Conservation (phyloP, 2,888 invertebrate species). For the Caenorhabditis sp. region DNA sequence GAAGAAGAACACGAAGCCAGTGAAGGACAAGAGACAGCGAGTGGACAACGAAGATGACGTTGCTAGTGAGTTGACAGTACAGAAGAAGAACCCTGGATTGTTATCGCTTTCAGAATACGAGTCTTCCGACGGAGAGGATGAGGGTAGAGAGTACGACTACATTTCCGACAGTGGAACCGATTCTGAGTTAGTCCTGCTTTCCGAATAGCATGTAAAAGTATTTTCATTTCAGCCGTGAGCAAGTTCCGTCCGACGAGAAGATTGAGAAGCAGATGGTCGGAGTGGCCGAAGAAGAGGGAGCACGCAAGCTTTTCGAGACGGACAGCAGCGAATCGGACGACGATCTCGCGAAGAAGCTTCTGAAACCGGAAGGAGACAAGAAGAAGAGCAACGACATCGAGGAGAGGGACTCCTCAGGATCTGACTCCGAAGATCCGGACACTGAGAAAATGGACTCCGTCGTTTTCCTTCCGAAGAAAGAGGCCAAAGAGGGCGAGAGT, state of each 20-base stretch:
- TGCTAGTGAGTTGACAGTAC: slow-evolving; percentile 66
- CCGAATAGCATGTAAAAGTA: neutral
- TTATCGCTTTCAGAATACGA: slow-evolving; percentile 71
- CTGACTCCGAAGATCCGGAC: slow-evolving; percentile 81
- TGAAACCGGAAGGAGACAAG: slow-evolving; percentile 56
- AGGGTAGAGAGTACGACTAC: slow-evolving; percentile 78
- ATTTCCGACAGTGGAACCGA: slow-evolving; percentile 78
- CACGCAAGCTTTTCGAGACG: slow-evolving; percentile 80
- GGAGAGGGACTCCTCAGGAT: slow-evolving; percentile 73
- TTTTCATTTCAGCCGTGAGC: slow-evolving; percentile 71
- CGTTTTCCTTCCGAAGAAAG: slow-evolving; percentile 73
- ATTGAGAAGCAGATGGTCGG: slow-evolving; percentile 88
- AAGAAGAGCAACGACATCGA: slow-evolving; percentile 64
- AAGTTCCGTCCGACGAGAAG: slow-evolving; percentile 81
- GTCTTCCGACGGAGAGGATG: slow-evolving; percentile 78
- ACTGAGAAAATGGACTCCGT: slow-evolving; percentile 79
- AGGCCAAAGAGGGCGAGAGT: slow-evolving; percentile 32
- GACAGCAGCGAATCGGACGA: slow-evolving; percentile 66
- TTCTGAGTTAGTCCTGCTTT: slow-evolving; percentile 66
- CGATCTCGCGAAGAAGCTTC: slow-evolving; percentile 66
- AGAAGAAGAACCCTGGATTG: neutral
- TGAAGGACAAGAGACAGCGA: slow-evolving; percentile 66
- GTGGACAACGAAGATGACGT: slow-evolving; percentile 77
- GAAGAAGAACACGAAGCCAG: slow-evolving; percentile 59
- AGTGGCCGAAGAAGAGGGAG: slow-evolving; percentile 92